Evolutionary conservation across 2,888 invertebrate genomes (phyloP).

Genomic region (Plebejus anna): DNA sequence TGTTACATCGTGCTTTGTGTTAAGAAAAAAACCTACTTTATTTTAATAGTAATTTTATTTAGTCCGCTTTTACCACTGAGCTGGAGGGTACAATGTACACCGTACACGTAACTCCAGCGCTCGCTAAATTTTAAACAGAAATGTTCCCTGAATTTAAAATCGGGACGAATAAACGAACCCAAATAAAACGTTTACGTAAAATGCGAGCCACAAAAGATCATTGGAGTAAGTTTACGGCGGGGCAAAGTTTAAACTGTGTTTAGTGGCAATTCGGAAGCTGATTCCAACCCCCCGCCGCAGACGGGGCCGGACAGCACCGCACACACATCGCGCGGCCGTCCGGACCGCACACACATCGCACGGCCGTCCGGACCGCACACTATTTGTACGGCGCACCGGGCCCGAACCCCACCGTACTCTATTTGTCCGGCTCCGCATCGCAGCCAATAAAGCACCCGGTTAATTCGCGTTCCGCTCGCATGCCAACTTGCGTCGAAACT

Average conservation of each 20-base stretch:
- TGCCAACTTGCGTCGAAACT: slow-evolving; percentile 62
- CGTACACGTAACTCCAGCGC: not conserved
- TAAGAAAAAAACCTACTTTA: no score
- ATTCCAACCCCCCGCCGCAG: slow-evolving; percentile 12
- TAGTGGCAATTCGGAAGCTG: slow-evolving; percentile 22
- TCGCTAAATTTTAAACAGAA: slow-evolving; percentile 5
- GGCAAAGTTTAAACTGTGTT: slow-evolving; percentile 20
- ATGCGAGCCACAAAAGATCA: slow-evolving; percentile 21
- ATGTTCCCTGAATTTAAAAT: not conserved
- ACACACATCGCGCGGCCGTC: not conserved
- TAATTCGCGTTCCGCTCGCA: slow-evolving; percentile 57
- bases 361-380: not conserved
- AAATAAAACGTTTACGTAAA: slow-evolving; percentile 19
- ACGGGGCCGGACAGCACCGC: not conserved
- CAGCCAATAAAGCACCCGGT: slow-evolving; percentile 53
- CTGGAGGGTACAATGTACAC: not conserved
- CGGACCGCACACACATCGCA: not conserved
- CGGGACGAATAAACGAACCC: not conserved
- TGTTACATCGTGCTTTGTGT: no score
- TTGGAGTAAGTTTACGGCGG: slow-evolving; percentile 12
- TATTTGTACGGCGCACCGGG: not conserved
- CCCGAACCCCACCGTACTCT: slow-evolving; percentile 25
- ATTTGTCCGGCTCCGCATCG: slow-evolving; percentile 4
- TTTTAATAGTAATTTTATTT: not conserved
- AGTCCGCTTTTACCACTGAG: not conserved